Evolutionary conservation across 2,113 vertebrate genomes (phyloP), one percentile per base, ranked within the genome.

Genomic region (Eublepharis macularius): DNA sequence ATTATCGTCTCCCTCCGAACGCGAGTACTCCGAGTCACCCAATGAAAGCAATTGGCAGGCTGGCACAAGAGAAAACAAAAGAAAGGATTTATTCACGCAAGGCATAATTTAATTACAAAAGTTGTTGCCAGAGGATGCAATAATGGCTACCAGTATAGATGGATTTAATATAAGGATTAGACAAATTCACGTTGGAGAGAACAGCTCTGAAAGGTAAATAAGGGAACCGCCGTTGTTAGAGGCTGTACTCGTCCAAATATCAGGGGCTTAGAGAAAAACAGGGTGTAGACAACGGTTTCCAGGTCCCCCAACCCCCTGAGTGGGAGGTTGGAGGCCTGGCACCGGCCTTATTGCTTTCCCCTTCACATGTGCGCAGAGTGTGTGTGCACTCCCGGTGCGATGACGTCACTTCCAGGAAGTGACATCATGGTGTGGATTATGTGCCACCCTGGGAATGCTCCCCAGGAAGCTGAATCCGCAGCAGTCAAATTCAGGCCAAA

Each of bases 101-200:
- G 72, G 49, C n/a, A 63, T 39, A 29, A 85, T 80, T 72, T 72
- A 41, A 73, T 85, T 73, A 80, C 63, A 9, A 41, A 72, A 80
- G 19, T 36, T 14, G 16, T 60, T 79, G 68, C 36, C 76, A 36
- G 51, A 79, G 49, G 45, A 85, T 80, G 68, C 29, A n/a, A 63
- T 80, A 47, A 47, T 73, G 41, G 41, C 75, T 11, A 63, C 68
- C 19, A n/a, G 29, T 13, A 43, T 4, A 63, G 39, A 70, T 2
- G 13, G 8, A 21, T 36, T 85, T 72, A 5, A 73, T 80, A 63
- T 47, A 36, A 80, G 57, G 39, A 57, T 60, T 57, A 57, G n/a
- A 41, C 80, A 70, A 69, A 49, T 72, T 39, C 66, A 41, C 43
- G 26, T 57, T n/a, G 36, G 49, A 57, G 63, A 45, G 26, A 54